Conservation (phyloP, 1,140 invertebrate genomes). For the Macrotrachela quadricornifera region DNA sequence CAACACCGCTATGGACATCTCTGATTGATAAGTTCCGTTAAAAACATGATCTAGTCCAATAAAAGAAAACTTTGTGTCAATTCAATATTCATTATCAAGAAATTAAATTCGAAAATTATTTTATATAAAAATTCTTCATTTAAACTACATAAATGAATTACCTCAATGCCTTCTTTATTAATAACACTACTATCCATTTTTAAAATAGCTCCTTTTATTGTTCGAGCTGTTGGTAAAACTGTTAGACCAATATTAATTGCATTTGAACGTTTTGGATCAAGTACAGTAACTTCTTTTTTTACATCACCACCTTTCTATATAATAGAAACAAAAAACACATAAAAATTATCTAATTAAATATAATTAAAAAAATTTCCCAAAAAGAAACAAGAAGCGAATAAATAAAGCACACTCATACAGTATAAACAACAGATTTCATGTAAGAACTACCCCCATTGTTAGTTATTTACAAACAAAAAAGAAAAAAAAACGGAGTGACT, state of each 20-base stretch:
- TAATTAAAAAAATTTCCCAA: not conserved
- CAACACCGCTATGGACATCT: too few species aligned
- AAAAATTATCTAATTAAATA: not conserved
- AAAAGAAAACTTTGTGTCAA: too few species aligned
- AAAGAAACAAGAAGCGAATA: not conserved
- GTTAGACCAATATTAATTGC: constrained; percentile 99
- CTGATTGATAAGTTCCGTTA: too few species aligned
- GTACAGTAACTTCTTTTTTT: constrained; percentile 81
- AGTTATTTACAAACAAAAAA: not conserved
- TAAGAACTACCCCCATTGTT: not conserved
- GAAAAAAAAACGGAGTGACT: not conserved
- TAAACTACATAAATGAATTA: constrained; percentile 19
- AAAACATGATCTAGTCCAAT: too few species aligned
- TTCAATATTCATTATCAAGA: not conserved
- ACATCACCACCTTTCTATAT: constrained; percentile 66
- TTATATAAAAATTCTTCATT: too few species aligned
- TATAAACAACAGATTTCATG: not conserved
- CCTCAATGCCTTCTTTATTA: constrained; percentile 87
- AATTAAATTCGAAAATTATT: too few species aligned
- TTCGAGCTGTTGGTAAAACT: constrained; percentile 72
- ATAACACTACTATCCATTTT: constrained; percentile 98
- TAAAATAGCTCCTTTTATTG: constrained; percentile 89
- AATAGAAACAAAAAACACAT: not conserved
- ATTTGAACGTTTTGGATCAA: constrained; percentile 91
- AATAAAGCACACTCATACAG: not conserved